Base-by-base conservation (phyloP, 1,140 invertebrate species). In the Drosophila tristis region DNA sequence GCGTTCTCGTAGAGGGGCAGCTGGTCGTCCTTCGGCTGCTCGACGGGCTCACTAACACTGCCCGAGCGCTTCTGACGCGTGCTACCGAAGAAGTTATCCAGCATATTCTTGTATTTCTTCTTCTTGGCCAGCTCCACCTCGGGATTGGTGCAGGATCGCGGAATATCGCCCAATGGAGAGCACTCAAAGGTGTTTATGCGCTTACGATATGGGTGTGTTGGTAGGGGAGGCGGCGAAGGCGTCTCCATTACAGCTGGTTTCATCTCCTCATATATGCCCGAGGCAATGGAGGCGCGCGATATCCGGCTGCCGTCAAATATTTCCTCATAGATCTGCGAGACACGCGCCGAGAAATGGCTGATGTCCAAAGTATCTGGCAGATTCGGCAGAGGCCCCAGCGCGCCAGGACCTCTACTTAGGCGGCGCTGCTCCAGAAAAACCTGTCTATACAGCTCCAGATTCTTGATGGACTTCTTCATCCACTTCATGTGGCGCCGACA, bases 191-290 rank as follows among this genome's bases (percentile, higher is more conserved):
- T 92, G 35, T 91, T 91, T 7, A 91, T 85, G 5, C 91, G 73
- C 23, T 78, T 90, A 1, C 91, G 90, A 61, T 87, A 50, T 7
- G 72, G 53, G 6, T 75, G 84, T 5, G 51, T 58, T 1, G 89
- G 90, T 25, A 89, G 67, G 2, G 91, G 91, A 0, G 91, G 91
- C n/a, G 89, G 54, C 4, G 85, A 74, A 0, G 90, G 90, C 0
- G 82, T 71, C 42, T 91, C 89, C 20, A 84, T 43, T 2, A 77
- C 76, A 0, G 85, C 59, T 5, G 91, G 73, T 49, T 91, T 91
- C 90, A 92, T 92, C 45, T 92, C 90, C 58, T 91, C 91, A 42
- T 92, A 92, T 7, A 92, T 91, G n/a, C 90, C 91, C 1, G 91
- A 92, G 2, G 90, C 91, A 23, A 91, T 78, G 0, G 91, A 92